Evolutionary conservation across 2,888 invertebrate species (phyloP).

Genomic region (Cactoblastis cactorum): DNA sequence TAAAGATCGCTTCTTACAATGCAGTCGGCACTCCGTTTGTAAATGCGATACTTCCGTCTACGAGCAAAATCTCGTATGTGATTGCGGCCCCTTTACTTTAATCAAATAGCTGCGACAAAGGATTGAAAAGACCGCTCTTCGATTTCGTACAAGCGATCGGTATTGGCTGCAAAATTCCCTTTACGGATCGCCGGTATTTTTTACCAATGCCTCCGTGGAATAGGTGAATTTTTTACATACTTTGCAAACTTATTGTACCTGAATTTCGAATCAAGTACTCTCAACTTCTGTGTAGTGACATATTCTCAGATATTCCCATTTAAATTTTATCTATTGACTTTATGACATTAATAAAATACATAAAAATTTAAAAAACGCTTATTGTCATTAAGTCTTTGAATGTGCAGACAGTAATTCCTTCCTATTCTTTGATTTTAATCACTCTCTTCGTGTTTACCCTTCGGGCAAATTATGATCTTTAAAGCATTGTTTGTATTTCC

Average conservation of each 20-base stretch:
- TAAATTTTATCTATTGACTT: background rate
- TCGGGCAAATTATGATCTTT: constrained; percentile 47
- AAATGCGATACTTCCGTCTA: constrained; percentile 77
- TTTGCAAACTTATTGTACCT: constrained; percentile 31
- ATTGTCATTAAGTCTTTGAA: constrained; percentile 32
- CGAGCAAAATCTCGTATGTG: constrained; percentile 64
- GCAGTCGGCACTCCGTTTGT: constrained; percentile 72
- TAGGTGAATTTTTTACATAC: constrained; percentile 34
- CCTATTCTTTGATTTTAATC: constrained; percentile 44
- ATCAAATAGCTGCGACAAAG: constrained; percentile 77
- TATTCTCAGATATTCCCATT: background rate
- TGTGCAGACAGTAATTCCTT: constrained; percentile 37
- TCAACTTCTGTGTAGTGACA: constrained; percentile 2
- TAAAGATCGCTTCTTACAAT: constrained; percentile 45
- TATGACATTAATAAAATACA: constrained; percentile 20
- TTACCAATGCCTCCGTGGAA: constrained; percentile 41
- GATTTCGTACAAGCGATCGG: constrained; percentile 68
- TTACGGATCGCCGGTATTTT: constrained; percentile 61
- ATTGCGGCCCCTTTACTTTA: constrained; percentile 75
- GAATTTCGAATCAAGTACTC: constrained; percentile 22
- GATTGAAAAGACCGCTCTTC: constrained; percentile 72
- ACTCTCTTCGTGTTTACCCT: constrained; percentile 43
- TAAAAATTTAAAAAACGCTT: constrained; percentile 31
- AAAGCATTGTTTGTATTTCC: constrained; percentile 57
- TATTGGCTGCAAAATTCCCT: constrained; percentile 65